Base-by-base conservation (phyloP, 1,140 invertebrate genomes). In the Akabosia matsudoensis region DNA sequence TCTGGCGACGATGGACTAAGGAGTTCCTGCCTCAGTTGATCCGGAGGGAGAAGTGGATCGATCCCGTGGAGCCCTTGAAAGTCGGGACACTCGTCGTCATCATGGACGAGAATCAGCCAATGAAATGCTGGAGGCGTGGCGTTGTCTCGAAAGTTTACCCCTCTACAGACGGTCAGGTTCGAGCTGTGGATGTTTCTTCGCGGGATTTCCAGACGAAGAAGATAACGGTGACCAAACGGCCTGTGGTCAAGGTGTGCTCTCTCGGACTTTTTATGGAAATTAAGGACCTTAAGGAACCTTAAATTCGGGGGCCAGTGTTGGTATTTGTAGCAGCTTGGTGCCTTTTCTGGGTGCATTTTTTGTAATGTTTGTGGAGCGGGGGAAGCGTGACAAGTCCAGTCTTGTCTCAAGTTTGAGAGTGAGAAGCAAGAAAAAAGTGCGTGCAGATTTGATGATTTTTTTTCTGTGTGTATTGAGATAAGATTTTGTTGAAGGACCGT, bases 81-180 rank as follows among this genome's bases (percentile, higher is more conserved):
- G 33, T 10, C 18, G 37, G 67, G 24, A 74, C 76, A 56, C n/a
- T 76, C 24, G 77, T 78, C 74, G 18, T 78, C 18, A 28, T 76
- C 14, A 37, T 71, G 1, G 74, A 78, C 1, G 33, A 70, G 16
- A 71, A 52, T 13, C 22, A 64, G 0, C 74, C 74, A 0, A 28
- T 61, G 1, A 74, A 67, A 7, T 56, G 51, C 1, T 78, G 76
- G 76, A 73, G 24, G 22, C n/a, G 33, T 4, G 28, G 74, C 0
- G 24, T 54, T 18, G 24, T 74, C 1, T 0, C 70, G 52, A 3
- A 74, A 33, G 14, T 34, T 16, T 1, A 61, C 7, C 33, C 54
- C 0, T 30, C 54, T 2, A 54, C 14, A 24, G 76, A 76, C 18
- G 30, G 34, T 22, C 28, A 75, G 18, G 52, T 70, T 16, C 37